Evolutionary conservation across 2,113 vertebrate species (phyloP), one percentile per base, ranked within the genome.

Genomic region (Oryzias woworae): DNA sequence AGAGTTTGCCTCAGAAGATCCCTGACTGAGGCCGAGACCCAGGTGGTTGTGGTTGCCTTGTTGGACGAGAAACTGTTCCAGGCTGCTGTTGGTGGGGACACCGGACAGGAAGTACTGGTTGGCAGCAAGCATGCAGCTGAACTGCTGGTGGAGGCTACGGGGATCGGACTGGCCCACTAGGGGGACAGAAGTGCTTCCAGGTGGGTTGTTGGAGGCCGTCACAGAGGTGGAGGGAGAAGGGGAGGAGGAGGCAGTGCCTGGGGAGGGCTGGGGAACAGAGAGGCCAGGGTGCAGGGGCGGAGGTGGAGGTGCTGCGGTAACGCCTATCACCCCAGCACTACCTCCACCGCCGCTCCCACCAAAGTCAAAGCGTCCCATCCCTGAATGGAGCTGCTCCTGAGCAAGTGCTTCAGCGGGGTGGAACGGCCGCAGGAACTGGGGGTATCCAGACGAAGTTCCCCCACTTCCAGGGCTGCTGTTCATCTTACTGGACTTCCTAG

Each of bases 111-210:
- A 92, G 80, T 93, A 93, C 69, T 93, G 92, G 74, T 93, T 93
- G 64, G 92, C 92, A 1, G 92, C 92, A 1, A 93, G 91, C 92
- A 93, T 93, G 82, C 92, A 93, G 80, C 92, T 93, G 82, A 93
- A 93, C 77, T 93, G 92, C 85, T 93, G 92, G 81, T 93, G 92
- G 57, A 93, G 90, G 87, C 91, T 93, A 65, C 91, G 92, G 31
- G 92, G 90, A 41, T 93, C 92, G 0, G 91, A 90, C 82, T 91
- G 91, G 44, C 92, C 87, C 1, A 91, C 90, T 13, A 92, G 63
- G 28, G 90, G 90, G 47, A 92, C 90, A 2, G 90, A 77, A 20
- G 86, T 86, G 73, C 89, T 89, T 80, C 89, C 85, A 1, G 90
- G 77, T 28, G 88, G 85, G 79, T 91, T 91, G 75, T 86, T 89